Evolutionary conservation across 92 coral and sea anemone species (phyloP), one percentile per base, ranked within the genome.

Genomic region (Diadumene lineata): DNA sequence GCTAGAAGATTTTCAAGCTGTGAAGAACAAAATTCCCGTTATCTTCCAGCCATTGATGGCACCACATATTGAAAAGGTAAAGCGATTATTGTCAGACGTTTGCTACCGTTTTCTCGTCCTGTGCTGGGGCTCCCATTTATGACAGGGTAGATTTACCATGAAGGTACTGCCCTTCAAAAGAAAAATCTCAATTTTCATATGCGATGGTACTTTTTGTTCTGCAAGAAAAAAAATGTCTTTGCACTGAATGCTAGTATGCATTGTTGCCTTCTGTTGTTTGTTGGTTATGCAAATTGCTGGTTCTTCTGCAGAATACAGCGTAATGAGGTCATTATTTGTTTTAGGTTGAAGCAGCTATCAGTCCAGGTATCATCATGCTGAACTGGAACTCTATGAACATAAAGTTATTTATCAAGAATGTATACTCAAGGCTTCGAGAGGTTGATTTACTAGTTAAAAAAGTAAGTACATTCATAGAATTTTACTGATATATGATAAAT

Each of bases 341-440:
- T 28, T 44, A 91, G 97, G 97, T 91, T 63, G 97, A 91, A 22
- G 84, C 85, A 9, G 97, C 90, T 16, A 75, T 91, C 28, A 88
- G 90, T 66, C 97, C 97, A 0, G 97, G 97, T 31, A 73, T 91
- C 11, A 78, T 80, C 26, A 91, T 91, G 97, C 84, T 91, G 24
- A 88, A 91, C 77, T 91, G 97, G 97, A 91, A 91, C 27, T 91
- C 97, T 25, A 68, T 91, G 50, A 91, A 91, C 80, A 91, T 88
- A 32, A 73, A 80, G 56, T 58, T 67, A 38, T 91, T 81, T 86
- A 87, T 81, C 75, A 81, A 82, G n/a, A 84, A 85, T 66, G 93
- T 91, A 28, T 88, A 91, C 73, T 64, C 69, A 50, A 81, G 93
- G 69, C 85, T 91, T 22, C 78, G 93, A 65, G 88, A 88, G 50